Base-by-base conservation (phyloP, 2,113 vertebrate genomes). In the Protobothrops flavoviridis region DNA sequence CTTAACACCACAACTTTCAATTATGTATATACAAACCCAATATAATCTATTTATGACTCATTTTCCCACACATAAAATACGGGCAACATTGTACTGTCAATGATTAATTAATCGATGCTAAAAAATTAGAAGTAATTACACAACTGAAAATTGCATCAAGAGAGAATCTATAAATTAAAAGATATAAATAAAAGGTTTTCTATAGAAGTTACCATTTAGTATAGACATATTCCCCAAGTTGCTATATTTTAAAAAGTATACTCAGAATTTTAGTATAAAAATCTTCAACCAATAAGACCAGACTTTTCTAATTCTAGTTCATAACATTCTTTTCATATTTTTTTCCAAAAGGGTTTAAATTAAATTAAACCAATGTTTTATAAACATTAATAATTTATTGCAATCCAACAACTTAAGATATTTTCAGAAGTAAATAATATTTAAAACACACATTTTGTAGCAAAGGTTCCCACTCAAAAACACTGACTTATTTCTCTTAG, bases 261-360 rank as follows among this genome's bases (percentile, higher is more conserved):
- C 6, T 52, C 0, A n/a, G 26, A 21, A 90, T 90, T 50, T 90
- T 59, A 52, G 21, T n/a, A 74, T 69, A 26, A 88, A 52, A 93
- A 69, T 50, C 94, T 89, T 61, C 43, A 85, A 91, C 90, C 94
- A 93, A 93, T 91, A 94, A 26, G 56, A 94, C 90, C 53, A 96
- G 94, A 93, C 93, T 61, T 74, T 95, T 96, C 95, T 50, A 50
- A 1, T 94, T 87, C 91, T 94, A 92, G 86, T 96, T 96, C 95
- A 96, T 95, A 96, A 52, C 91, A 90, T 0, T 1, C 20, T 85
- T 94, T 90, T 29, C 95, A 1, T 17, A 10, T 6, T 50, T 93
- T 94, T 93, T 94, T 87, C 90, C 0, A 39, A 56, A 85, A 89
- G 69, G 53, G 86, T 95, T 89, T 56, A 74, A 94, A 0, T 74